Base-by-base conservation (phyloP, 2,888 invertebrate species). In the Aporophyla nigra region DNA sequence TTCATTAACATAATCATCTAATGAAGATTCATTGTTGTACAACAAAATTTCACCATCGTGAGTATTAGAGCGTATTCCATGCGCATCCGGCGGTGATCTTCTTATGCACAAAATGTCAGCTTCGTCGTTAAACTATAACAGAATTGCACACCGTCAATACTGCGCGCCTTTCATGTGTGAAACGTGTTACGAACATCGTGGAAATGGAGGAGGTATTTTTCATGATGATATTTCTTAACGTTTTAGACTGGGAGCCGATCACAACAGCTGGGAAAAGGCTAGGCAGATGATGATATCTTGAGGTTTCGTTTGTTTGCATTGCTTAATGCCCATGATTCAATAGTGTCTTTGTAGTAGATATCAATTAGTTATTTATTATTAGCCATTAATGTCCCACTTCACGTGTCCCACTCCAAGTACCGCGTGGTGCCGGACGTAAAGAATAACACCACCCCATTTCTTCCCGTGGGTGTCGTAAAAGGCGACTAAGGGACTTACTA, bases 61-160 rank as follows among this genome's bases (percentile, higher is more conserved):
- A 59, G 16, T 74, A 73, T 73, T 79, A 62, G 69, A 79, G 59
- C 40, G 76, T 82, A 69, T 56, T 74, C 56, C 61, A 43, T 33
- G 27, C 74, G 78, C 90, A 92, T 91, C 92, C 95, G 94, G 92
- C 93, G 94, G 94, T 94, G 94, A 96, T 91, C 89, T 91, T 86
- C 89, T 88, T 86, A 89, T 87, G 87, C 85, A 90, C 90, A 89
- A 93, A 93, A 93, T 94, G 93, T 94, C 94, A 94, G 91, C 91
- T 89, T 86, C 88, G 89, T 93, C 94, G 93, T 94, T 92, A 93
- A 94, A 93, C 92, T 93, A 91, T 92, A 90, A 91, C 91, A 90
- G 91, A 90, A 89, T 84, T 86, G 79, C 85, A 61, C 76, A 71
- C 70, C 80, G 82, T 87, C 86, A 88, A 90, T 82, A 83, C 86